Conservation (phyloP, 2,797 vertebrate species). For the Anniella stebbinsi region DNA sequence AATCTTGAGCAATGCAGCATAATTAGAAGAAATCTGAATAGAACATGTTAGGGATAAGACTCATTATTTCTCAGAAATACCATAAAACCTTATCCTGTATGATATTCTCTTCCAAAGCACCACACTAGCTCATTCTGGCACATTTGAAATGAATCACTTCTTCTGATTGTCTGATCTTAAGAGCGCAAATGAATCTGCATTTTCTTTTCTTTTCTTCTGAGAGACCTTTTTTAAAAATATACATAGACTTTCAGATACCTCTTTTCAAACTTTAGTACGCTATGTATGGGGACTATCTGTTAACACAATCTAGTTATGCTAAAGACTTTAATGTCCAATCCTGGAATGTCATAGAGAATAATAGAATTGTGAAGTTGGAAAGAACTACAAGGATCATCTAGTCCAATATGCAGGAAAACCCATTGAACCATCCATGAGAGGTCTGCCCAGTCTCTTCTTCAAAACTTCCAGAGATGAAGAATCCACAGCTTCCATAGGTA, state of each 20-base stretch:
- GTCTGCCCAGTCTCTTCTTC: no score
- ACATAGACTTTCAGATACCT: conserved; percentile 47
- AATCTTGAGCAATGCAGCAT: conserved; percentile 43
- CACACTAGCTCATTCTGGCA: conserved; percentile 53
- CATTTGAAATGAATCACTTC: conserved; percentile 65
- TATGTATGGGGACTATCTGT: background rate
- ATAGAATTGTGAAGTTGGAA: no score
- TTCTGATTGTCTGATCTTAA: conserved; percentile 52
- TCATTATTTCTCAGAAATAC: conserved; percentile 62
- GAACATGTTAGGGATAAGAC: conserved; percentile 38
- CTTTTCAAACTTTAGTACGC: conserved; percentile 31
- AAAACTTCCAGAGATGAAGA: no score
- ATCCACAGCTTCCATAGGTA: no score
- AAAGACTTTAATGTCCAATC: no score
- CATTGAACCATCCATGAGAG: no score
- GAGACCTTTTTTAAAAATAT: conserved; percentile 58
- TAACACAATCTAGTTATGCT: background rate
- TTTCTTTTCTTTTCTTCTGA: background rate
- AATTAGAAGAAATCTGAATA: conserved; percentile 55
- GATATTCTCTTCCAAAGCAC: conserved; percentile 56
- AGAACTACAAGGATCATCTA: no score
- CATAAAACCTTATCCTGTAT: conserved; percentile 62
- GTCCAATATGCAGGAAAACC: no score
- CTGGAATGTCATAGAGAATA: no score
- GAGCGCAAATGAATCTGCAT: conserved; percentile 59